Evolutionary conservation across 2,888 invertebrate genomes (phyloP).

Genomic region (Listrodromus nycthemerus): DNA sequence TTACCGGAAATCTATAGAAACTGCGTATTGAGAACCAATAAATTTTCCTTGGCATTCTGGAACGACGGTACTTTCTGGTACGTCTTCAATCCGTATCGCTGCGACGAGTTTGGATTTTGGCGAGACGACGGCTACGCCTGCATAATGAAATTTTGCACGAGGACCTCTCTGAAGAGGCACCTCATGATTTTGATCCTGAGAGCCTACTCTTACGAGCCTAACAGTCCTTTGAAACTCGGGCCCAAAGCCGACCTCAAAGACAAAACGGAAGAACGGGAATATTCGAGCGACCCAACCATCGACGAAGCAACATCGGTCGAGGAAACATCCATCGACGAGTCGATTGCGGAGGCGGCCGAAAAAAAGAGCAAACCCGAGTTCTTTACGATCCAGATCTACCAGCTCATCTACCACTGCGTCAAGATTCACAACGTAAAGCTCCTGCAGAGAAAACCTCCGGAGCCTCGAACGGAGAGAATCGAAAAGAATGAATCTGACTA

Average conservation of each 20-base stretch:
- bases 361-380: conserved; percentile 1
- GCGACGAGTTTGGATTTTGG: conserved; percentile 79
- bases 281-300: background rate
- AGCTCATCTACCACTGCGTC: conserved; percentile 75
- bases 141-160: conserved; percentile 78
- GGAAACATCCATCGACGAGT: background rate
- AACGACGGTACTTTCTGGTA: conserved; percentile 80
- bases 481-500: conserved; percentile 70
- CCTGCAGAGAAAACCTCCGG: conserved; percentile 66
- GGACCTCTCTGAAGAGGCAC: conserved; percentile 75
- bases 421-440: conserved; percentile 77
- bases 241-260: background rate
- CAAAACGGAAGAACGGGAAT: background rate
- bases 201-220: conserved; percentile 73
- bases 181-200: conserved; percentile 78
- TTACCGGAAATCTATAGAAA: conserved; percentile 73
- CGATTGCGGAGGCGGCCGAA: background rate
- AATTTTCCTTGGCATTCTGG: conserved; percentile 80
- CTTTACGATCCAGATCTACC: conserved; percentile 75
- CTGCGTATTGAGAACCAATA: conserved; percentile 76
- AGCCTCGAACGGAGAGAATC: conserved; percentile 51
- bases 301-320: background rate
- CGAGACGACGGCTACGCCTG: conserved; percentile 76
- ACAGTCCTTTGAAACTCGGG: conserved; percentile 35
- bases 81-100: conserved; percentile 80